Base-by-base conservation (phyloP, 2,113 vertebrate species). In the Austrofundulus limnaeus region DNA sequence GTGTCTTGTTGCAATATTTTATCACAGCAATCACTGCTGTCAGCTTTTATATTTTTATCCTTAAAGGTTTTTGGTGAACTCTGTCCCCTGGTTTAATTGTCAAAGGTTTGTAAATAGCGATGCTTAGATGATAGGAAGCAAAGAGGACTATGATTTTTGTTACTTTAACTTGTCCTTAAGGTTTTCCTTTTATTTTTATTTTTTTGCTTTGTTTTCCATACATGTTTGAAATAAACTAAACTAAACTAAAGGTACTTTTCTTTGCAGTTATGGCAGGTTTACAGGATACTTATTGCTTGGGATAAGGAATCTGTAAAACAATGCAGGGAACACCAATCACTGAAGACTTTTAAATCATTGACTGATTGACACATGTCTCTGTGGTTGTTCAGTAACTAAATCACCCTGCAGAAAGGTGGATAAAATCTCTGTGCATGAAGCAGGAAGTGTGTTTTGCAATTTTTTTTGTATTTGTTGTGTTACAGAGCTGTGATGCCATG, bases 401-500 rank as follows among this genome's bases (percentile, higher is more conserved):
- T 37, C 51, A 17, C n/a, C 50, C 11, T 7, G n/a, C 5, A 37
- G 10, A 20, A 31, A 37, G 28, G 9, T 9, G 53, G 54, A 21
- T 55, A 20, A 5, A 34, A 21, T n/a, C 31, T 58, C 17, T 46
- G 56, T 11, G 13, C 31, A 13, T 31, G n/a, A 59, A 19, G 24
- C 15, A 13, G 53, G 13, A 6, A 2, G 14, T 17, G 20, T 42
- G 14, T 43, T 60, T 23, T 39, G n/a, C 19, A 28, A n/a, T 23
- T 65, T 17, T 78, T 23, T 65, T 17, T 78, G 16, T 62, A 38
- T 52, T 46, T 86, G 66, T 89, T 72, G 46, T 63, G 16, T 80
- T 92, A n/a, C 88, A 97, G 94, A 82, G 87, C 89, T 84, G 91
- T 92, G 90, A 94, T 94, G 93, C 89, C 83, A 98, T 98, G 96